phyloP scores from a whole-genome alignment of 2,113 vertebrate species.

The Oncorhynchus mykiss region DNA sequence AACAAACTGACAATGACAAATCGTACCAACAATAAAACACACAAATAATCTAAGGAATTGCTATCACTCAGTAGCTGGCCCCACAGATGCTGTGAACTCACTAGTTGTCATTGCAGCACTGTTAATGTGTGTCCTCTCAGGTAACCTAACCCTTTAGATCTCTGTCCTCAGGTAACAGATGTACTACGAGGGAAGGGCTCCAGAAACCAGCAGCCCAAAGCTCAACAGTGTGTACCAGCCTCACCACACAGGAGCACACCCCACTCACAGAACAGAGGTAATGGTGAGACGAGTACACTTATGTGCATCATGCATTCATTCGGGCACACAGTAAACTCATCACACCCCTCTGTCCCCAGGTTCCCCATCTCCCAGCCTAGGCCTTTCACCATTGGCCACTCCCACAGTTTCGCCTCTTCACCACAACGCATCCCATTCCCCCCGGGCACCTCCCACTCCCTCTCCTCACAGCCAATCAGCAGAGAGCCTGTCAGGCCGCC shows the following conservation, averaged over 20 bases:
- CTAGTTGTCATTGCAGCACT: neutral
- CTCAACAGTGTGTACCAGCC: conserved; percentile 26
- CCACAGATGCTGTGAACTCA: no score
- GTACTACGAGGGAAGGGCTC: conserved; percentile 82
- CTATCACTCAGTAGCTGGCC: no score
- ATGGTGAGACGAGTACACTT: conserved; percentile 55
- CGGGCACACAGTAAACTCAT: neutral
- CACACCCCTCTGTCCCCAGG: conserved; percentile 47
- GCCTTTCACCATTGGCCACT: conserved; percentile 57
- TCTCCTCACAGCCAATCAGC: conserved; percentile 48
- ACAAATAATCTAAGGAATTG: no score
- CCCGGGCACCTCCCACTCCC: conserved; percentile 47
- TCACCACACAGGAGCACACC: conserved; percentile 49
- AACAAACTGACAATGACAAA: no score
- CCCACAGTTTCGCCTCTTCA: conserved; percentile 35
- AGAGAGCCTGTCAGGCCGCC: conserved; percentile 37
- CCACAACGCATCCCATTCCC: conserved; percentile 50
- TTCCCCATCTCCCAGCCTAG: conserved; percentile 63
- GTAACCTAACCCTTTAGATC: neutral
- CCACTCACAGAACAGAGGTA: conserved; percentile 30
- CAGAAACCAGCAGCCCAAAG: conserved; percentile 46
- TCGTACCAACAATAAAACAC: no score
- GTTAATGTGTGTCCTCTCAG: neutral
- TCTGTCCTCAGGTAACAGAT: conserved; percentile 79
- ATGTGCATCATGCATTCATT: neutral